Evolutionary conservation across 2,113 vertebrate species (phyloP).

Genomic region (Cygnus buccinator): DNA sequence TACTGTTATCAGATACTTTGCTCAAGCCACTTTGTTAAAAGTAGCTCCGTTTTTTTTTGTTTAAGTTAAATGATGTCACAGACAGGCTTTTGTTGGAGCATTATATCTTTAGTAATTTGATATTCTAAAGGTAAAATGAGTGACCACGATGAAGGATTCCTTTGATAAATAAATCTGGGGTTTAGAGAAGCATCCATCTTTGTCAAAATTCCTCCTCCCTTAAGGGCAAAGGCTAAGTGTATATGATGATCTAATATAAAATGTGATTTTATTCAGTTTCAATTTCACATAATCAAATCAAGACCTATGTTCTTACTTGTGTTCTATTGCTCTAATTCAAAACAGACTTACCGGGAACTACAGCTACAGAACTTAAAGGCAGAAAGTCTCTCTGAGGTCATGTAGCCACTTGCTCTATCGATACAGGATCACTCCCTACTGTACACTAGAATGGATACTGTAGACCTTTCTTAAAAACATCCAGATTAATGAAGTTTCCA

Average conservation of each 20-base stretch:
- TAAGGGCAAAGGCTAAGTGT: conserved; percentile 54
- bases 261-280: conserved; percentile 47
- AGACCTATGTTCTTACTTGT: conserved; percentile 24
- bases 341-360: conserved; percentile 45
- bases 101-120: conserved; percentile 17
- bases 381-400: background rate
- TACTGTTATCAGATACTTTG: background rate
- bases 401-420: background rate
- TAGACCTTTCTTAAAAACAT: background rate
- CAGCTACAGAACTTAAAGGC: conserved; percentile 1
- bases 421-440: background rate
- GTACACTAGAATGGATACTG: background rate
- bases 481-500: background rate
- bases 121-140: conserved; percentile 26
- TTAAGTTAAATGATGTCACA: conserved; percentile 29
- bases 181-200: conserved; percentile 52
- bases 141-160: conserved; percentile 32
- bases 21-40: conserved; percentile 10
- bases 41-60: background rate
- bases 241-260: conserved; percentile 33
- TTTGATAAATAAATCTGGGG: conserved; percentile 43
- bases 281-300: conserved; percentile 55
- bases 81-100: conserved; percentile 2
- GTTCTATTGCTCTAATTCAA: conserved; percentile 38
- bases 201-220: conserved; percentile 18